Percentiles rank a stretch among this genome's conserved stretches.
Conservation (phyloP, 30 jellyfish, hydroid and myxozoan species). For the Turritopsis rubra region DNA sequence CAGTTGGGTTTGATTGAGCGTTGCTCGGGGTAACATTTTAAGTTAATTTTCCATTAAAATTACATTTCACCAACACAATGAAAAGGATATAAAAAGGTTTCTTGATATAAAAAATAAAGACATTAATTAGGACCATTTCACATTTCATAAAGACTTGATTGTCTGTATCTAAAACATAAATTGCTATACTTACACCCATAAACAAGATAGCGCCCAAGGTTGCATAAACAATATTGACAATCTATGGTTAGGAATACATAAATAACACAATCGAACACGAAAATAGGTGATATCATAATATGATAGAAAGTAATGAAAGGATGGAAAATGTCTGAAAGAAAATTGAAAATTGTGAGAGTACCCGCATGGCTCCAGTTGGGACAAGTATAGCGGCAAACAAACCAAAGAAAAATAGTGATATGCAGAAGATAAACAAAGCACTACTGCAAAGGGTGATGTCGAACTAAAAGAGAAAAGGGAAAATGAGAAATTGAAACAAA, state of each 20-base stretch:
- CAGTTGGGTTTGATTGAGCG: no score
- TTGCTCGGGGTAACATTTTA: no score
- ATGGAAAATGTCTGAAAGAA: no score
- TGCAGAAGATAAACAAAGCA: conserved; percentile 41
- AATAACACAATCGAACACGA: neutral
- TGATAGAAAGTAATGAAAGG: neutral
- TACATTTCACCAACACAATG: no score
- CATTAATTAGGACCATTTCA: no score
- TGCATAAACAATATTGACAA: conserved; percentile 55
- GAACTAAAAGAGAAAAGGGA: conserved; percentile 30
- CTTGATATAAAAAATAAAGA: no score
- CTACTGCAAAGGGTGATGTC: conserved; percentile 86
- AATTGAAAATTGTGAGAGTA: no score
- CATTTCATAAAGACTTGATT: no score
- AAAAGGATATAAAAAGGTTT: no score
- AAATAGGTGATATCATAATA: neutral
- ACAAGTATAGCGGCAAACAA: conserved; percentile 69
- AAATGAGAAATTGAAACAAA: neutral
- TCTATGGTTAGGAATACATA: conserved; percentile 6
- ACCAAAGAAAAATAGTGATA: conserved; percentile 59
- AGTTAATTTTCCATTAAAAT: no score
- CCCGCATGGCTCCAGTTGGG: conserved; percentile 61
- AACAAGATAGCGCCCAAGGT: conserved; percentile 77
- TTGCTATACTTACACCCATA: conserved; percentile 87
- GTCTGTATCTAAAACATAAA: no score